Percentiles rank a stretch among this genome's conserved stretches.
These are phyloP conservation scores for Chromis chromis DNA, from an alignment of 2,797 vertebrate genomes.

Conservation along the genomic window DNA sequence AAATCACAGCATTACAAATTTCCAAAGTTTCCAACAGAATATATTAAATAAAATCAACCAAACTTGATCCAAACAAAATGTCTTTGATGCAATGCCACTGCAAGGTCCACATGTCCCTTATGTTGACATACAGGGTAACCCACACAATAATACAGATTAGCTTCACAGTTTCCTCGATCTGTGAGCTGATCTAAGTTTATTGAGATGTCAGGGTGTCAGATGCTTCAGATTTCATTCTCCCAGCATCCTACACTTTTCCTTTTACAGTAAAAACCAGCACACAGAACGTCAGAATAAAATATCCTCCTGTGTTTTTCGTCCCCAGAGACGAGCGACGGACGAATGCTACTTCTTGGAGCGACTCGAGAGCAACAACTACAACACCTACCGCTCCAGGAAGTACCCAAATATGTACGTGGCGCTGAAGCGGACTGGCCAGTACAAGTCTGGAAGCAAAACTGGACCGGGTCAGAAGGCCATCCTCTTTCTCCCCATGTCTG, in stretches of 20 bases:
- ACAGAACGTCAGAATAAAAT: background rate
- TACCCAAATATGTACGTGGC: constrained; percentile 97
- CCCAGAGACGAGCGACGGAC: constrained; percentile 93
- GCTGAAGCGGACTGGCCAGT: constrained; percentile 95
- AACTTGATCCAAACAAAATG: constrained; percentile 19
- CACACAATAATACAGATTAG: no score
- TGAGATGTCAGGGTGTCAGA: no score
- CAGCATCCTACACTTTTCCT: no score
- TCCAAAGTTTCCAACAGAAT: background rate
- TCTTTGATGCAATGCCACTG: background rate
- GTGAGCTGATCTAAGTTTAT: no score
- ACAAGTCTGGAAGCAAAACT: constrained; percentile 94
- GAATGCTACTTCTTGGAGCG: constrained; percentile 97
- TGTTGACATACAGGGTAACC: background rate
- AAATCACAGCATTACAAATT: constrained; percentile 26
- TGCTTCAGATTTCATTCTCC: no score
- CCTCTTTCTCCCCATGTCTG: constrained; percentile 97
- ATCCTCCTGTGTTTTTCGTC: constrained; percentile 36
- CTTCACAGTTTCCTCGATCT: no score
- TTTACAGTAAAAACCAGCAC: background rate
- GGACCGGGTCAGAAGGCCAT: constrained; percentile 98
- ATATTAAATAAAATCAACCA: constrained; percentile 8
- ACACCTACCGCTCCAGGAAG: constrained; percentile 97
- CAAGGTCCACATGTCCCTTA: background rate
- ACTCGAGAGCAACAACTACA: constrained; percentile 98